Evolutionary conservation across 2,797 vertebrate genomes (phyloP).

Genomic region (Selene dorsalis): DNA sequence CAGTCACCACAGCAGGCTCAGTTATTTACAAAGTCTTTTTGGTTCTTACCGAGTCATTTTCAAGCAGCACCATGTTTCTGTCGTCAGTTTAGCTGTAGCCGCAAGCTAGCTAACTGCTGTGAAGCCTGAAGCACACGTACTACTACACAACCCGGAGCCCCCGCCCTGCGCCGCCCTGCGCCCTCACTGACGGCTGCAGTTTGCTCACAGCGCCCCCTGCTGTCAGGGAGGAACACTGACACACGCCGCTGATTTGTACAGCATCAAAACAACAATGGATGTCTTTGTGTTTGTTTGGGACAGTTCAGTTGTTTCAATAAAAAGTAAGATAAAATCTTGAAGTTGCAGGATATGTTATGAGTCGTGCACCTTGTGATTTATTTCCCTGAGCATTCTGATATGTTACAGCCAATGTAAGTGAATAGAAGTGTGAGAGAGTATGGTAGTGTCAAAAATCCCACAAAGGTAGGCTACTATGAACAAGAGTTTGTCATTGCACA

Average conservation of each 20-base stretch:
- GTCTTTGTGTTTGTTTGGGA: background rate
- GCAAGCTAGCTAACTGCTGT: slow-evolving; percentile 63
- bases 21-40: accelerated
- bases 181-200: accelerated
- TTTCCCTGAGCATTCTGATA: background rate
- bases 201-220: slow-evolving; percentile 19
- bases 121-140: slow-evolving; percentile 82
- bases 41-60: slow-evolving; percentile 86
- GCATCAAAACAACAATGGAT: too few relatives aligned
- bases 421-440: background rate
- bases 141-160: slow-evolving; percentile 69
- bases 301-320: too few relatives aligned
- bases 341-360: background rate
- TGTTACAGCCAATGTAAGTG: background rate
- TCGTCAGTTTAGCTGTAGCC: slow-evolving; percentile 7
- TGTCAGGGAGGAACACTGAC: slow-evolving; percentile 14
- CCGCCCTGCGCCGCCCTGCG: too few relatives aligned
- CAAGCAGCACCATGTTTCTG: slow-evolving; percentile 84
- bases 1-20: accelerated
- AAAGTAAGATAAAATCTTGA: background rate
- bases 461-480: too few relatives aligned
- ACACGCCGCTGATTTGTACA: too few relatives aligned
- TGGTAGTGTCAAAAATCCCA: too few relatives aligned
- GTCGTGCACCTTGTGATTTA: background rate
- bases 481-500: too few relatives aligned